Evolutionary conservation across 2,113 vertebrate genomes (phyloP).

Genomic region (Azemiops feae): DNA sequence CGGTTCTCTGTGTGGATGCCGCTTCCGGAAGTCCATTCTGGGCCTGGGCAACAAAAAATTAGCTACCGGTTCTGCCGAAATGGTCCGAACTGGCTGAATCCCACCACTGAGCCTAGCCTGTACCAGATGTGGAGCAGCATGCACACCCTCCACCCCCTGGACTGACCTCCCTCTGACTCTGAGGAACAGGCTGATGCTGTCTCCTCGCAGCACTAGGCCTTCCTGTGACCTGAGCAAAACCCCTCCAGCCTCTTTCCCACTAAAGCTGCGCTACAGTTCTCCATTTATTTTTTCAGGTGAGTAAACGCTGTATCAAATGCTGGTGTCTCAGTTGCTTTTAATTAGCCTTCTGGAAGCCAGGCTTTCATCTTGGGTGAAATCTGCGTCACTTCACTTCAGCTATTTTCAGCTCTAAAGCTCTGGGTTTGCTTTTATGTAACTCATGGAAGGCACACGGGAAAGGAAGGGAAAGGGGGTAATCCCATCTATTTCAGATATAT

Average conservation of each 20-base stretch:
- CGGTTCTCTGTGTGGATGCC: too few species aligned
- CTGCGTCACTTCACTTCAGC: constrained; percentile 78
- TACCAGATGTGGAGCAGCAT: not conserved
- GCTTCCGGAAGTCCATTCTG: too few species aligned
- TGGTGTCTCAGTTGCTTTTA: constrained; percentile 90
- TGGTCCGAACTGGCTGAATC: too few species aligned
- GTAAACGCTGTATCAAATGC: constrained; percentile 82
- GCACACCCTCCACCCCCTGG: constrained; percentile 49
- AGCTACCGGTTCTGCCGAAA: too few species aligned
- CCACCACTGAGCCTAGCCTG: not conserved
- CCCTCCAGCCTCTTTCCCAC: constrained; percentile 71
- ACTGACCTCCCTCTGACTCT: constrained; percentile 77
- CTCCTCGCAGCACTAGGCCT: constrained; percentile 66
- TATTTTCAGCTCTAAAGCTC: constrained; percentile 78
- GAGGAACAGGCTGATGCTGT: constrained; percentile 74
- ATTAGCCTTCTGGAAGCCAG: constrained; percentile 88
- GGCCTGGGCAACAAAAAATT: too few species aligned
- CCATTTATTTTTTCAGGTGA: constrained; percentile 97
- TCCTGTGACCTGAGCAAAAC: constrained; percentile 75
- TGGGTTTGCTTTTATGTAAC: constrained; percentile 76
- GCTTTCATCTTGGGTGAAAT: constrained; percentile 79
- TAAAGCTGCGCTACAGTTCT: constrained; percentile 69
- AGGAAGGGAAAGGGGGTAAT: constrained; percentile 73
- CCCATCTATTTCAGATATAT: constrained; percentile 70
- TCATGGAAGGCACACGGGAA: constrained; percentile 84